A percentile compares a stretch with the other conserved stretches of the same genome.
Evolutionary conservation across 1,140 invertebrate genomes (phyloP).

Genomic region (Drosophila paulistorum): DNA sequence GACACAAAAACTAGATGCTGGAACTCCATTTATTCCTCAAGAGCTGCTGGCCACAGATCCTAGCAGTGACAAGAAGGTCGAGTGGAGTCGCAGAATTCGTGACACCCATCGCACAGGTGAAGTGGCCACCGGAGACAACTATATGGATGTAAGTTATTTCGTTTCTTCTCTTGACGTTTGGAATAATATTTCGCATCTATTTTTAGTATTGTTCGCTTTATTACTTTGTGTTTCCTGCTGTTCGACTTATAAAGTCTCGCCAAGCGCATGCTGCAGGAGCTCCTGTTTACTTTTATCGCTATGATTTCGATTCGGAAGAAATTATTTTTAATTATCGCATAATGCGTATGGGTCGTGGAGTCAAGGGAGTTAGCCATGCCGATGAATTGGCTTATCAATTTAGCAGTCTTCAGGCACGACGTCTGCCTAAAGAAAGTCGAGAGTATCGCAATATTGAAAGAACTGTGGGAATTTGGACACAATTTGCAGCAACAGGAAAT

Average conservation of each 20-base stretch:
- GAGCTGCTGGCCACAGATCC: slow-evolving; percentile 51
- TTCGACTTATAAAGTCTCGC: slow-evolving; percentile 74
- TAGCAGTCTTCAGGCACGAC: slow-evolving; percentile 82
- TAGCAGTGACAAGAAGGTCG: slow-evolving; percentile 42
- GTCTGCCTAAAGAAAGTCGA: slow-evolving; percentile 74
- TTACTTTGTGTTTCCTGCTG: slow-evolving; percentile 81
- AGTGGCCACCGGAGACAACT: slow-evolving; percentile 61
- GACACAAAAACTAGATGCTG: slow-evolving; percentile 55
- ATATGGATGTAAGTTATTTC: slow-evolving; percentile 64
- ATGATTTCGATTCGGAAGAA: slow-evolving; percentile 82
- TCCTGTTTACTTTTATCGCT: slow-evolving; percentile 83
- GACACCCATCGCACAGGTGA: slow-evolving; percentile 60
- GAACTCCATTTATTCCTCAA: slow-evolving; percentile 58
- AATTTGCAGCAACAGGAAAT: slow-evolving; percentile 83
- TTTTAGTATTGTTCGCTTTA: slow-evolving; percentile 67
- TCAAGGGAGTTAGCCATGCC: slow-evolving; percentile 84
- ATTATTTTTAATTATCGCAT: slow-evolving; percentile 68
- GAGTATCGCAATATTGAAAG: slow-evolving; percentile 81
- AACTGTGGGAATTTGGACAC: slow-evolving; percentile 82
- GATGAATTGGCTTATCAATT: slow-evolving; percentile 88
- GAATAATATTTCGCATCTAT: background rate
- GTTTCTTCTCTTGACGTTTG: background rate
- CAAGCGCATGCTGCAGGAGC: slow-evolving; percentile 68
- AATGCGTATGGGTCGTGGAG: slow-evolving; percentile 78
- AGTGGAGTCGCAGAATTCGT: slow-evolving; percentile 51